phyloP scores from a whole-genome alignment of 92 coral and sea anemone genomes.

The Zoanthus solanderi region DNA sequence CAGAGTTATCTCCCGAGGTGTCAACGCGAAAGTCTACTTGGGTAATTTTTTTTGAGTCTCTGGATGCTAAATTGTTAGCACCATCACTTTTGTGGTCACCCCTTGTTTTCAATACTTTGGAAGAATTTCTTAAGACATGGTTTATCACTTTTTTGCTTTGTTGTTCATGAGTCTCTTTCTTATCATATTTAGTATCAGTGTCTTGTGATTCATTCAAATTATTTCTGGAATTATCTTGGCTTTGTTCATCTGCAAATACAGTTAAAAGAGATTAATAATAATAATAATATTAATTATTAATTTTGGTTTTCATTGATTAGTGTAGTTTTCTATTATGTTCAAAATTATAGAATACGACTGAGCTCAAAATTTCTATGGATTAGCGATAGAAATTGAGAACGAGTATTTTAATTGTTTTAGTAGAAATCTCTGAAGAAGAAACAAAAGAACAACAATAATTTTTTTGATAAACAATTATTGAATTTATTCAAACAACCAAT shows the following conservation, averaged over 20 bases:
- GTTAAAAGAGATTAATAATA: not conserved
- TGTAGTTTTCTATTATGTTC: not conserved
- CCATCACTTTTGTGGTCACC: not conserved
- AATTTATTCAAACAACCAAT: too few relatives aligned
- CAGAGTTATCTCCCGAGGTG: conserved; percentile 2
- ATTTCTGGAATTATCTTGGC: not conserved
- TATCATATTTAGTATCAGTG: not conserved
- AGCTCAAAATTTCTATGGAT: too few relatives aligned
- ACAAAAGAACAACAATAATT: too few relatives aligned
- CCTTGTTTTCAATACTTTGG: not conserved
- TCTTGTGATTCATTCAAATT: not conserved
- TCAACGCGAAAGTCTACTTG: not conserved
- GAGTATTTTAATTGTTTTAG: too few relatives aligned
- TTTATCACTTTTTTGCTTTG: not conserved
- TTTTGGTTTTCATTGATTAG: not conserved
- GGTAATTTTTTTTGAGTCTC: not conserved
- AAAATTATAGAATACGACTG: too few relatives aligned
- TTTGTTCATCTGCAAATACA: conserved; percentile 17
- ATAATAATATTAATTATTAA: too few relatives aligned
- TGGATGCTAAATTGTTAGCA: not conserved
- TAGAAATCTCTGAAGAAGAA: too few relatives aligned
- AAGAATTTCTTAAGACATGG: not conserved
- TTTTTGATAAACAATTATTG: too few relatives aligned
- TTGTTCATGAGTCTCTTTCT: not conserved
- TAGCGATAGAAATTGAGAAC: too few relatives aligned